A percentile compares a stretch with the other conserved stretches of the same genome.
phyloP scores from a whole-genome alignment of 2,113 vertebrate genomes.

The Jacana jacana region DNA sequence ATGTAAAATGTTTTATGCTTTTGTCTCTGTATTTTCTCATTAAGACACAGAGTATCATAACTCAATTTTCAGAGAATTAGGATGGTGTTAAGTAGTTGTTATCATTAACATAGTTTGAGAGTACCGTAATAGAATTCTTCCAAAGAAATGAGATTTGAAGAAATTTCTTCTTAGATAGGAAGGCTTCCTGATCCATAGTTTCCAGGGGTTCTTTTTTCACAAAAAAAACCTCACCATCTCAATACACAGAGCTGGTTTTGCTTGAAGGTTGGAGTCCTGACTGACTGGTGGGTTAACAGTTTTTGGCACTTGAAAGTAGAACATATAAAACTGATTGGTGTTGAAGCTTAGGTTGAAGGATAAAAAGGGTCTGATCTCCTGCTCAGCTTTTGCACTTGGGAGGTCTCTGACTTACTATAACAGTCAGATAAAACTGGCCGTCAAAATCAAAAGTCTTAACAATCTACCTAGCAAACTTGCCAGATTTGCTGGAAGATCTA shows the following conservation, averaged over 20 bases:
- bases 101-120: background rate
- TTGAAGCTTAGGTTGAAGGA: background rate
- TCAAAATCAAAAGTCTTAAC: slow-evolving; percentile 43
- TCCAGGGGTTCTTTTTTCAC: background rate
- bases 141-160: background rate
- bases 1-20: background rate
- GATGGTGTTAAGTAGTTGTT: background rate
- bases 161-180: background rate
- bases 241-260: background rate
- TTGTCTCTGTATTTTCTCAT: background rate
- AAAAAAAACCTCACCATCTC: background rate
- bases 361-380: background rate
- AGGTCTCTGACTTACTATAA: slow-evolving; percentile 33
- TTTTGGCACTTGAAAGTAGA: background rate
- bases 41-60: background rate
- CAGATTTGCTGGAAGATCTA: slow-evolving; percentile 7
- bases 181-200: background rate
- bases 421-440: slow-evolving; percentile 39
- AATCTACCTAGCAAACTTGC: background rate
- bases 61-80: background rate
- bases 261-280: background rate
- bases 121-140: background rate
- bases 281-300: background rate
- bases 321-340: slow-evolving; percentile 21
- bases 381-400: slow-evolving; percentile 37